Percentiles rank a stretch among this genome's conserved stretches.
These are phyloP conservation scores for Carcharodon carcharias DNA, from an alignment of 2,797 vertebrate genomes.

Conservation along the genomic window DNA sequence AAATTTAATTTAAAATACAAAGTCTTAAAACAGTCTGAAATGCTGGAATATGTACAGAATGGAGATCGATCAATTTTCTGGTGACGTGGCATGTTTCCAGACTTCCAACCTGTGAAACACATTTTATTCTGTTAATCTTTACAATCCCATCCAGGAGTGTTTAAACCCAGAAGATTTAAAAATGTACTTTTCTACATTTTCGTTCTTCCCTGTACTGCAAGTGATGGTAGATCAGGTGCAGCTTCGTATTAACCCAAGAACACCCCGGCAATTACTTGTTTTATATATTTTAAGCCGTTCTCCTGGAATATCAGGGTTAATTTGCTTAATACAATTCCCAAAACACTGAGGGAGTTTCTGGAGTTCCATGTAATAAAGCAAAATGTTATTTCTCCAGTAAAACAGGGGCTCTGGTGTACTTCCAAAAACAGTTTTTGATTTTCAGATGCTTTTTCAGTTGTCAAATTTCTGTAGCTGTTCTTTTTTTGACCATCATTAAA, in stretches of 20 bases:
- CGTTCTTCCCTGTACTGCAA: too few relatives aligned
- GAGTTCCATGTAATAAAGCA: background rate
- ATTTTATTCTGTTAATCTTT: too few relatives aligned
- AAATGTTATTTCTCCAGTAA: background rate
- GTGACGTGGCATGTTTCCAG: too few relatives aligned
- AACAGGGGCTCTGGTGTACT: background rate
- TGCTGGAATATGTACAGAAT: too few relatives aligned
- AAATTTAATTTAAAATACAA: background rate
- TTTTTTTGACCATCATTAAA: background rate
- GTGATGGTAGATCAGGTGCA: background rate
- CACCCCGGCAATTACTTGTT: background rate
- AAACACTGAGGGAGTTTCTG: background rate
- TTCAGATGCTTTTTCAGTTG: too few relatives aligned
- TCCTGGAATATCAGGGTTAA: background rate
- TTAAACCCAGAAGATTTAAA: too few relatives aligned
- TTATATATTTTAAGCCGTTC: background rate
- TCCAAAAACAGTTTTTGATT: too few relatives aligned
- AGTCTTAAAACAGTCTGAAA: background rate
- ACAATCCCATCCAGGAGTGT: too few relatives aligned
- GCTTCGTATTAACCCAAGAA: background rate
- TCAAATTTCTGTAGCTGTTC: background rate
- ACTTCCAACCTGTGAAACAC: too few relatives aligned
- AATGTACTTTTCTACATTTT: too few relatives aligned
- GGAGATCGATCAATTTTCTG: too few relatives aligned
- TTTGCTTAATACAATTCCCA: background rate